Base-by-base conservation (phyloP, 2,888 invertebrate genomes). In the Scaptomyza parva region DNA sequence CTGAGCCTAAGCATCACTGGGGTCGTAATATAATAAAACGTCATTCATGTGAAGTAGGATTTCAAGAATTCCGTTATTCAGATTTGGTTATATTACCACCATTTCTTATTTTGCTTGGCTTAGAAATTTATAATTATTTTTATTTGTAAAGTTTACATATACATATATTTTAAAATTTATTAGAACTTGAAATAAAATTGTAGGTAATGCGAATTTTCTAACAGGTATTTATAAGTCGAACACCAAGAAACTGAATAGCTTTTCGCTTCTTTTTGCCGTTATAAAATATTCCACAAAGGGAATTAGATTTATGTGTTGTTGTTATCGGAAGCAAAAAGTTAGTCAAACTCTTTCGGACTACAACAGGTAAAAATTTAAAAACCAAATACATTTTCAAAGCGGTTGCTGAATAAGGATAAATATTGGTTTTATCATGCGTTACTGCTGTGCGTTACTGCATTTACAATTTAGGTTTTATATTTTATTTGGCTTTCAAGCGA, bases 401-500 rank as follows among this genome's bases (percentile, higher is more conserved):
- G 9, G 6, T 20, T 39, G 37, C 28, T 2, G 26, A 12, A 20
- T 14, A 54, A 26, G 11, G 8, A 54, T 2, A n/a, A 28, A 17
- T 12, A 12, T 35, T 48, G 11, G 6, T 14, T 40, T 50, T 33
- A n/a, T 47, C 51, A 69, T 43, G 37, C 37, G n/a, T n/a, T n/a
- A n/a, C 41, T 28, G 6, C 30, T 3, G 14, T 17, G 7, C 35
- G n/a, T 20, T 6, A 41, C 33, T 62, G 57, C 69, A 72, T 61
- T 66, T 44, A 60, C 58, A 61, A 66, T 70, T 76, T 76, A 37
- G 45, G 40, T 60, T 67, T 55, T 40, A 14, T 7, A 28, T 41
- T 52, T 57, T 63, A 67, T 57, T 76, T 73, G 64, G 59, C 67
- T 63, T 77, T 74, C 43, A 61, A 77, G 65, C 71, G 77, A 62